Conservation (phyloP, 2,888 invertebrate genomes). For the Tholera decimalis region DNA sequence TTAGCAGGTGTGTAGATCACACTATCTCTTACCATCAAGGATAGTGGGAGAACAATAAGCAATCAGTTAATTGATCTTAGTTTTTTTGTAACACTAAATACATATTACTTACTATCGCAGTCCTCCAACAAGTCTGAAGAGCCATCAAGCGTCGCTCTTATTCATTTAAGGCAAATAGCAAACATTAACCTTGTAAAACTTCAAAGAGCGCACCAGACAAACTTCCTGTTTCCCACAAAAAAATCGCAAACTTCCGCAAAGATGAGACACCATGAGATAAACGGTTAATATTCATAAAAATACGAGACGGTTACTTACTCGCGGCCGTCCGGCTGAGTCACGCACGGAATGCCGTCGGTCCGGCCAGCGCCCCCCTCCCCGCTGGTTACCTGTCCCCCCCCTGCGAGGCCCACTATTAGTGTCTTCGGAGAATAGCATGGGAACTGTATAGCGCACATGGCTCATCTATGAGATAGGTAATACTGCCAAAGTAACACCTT, state of each 20-base stretch:
- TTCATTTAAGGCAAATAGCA: conserved; percentile 10
- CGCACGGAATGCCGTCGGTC: conserved; percentile 80
- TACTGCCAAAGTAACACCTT: too few relatives aligned
- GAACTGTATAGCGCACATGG: conserved; percentile 66
- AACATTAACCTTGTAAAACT: conserved; percentile 21
- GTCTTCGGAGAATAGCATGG: conserved; percentile 58
- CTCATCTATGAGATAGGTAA: conserved; percentile 29
- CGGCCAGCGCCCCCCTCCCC: conserved; percentile 58
- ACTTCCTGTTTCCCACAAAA: conserved; percentile 35
- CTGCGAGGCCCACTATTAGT: conserved; percentile 47
- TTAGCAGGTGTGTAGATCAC: too few relatives aligned
- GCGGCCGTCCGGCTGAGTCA: conserved; percentile 74
- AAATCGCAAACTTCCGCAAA: conserved; percentile 47
- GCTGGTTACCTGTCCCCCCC: conserved; percentile 29
- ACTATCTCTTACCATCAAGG: too few relatives aligned
- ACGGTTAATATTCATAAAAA: conserved; percentile 42
- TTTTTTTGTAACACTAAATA: too few relatives aligned
- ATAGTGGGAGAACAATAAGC: too few relatives aligned
- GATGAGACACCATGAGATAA: conserved; percentile 57
- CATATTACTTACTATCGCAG: not conserved
- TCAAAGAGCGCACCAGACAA: conserved; percentile 16
- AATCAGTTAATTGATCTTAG: too few relatives aligned
- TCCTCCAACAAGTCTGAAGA: not conserved
- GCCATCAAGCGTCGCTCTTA: not conserved
- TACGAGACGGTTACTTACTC: conserved; percentile 49